Evolutionary conservation across 2,888 invertebrate genomes (phyloP), one percentile per base, ranked within the genome.

Genomic region (Pandemis corylana): DNA sequence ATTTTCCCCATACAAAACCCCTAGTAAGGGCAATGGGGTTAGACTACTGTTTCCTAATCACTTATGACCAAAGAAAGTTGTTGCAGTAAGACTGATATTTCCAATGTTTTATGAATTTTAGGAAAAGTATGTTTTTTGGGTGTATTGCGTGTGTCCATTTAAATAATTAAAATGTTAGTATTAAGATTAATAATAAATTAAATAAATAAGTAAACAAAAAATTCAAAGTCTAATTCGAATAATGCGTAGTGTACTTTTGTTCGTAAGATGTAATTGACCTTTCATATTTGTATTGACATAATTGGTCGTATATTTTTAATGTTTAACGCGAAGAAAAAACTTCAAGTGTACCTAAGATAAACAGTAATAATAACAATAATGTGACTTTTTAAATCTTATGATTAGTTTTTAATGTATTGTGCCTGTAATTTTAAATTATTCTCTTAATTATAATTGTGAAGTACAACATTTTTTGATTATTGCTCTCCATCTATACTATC

Each of bases 1-100:
- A 61, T 89, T 81, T 76, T 89, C 92, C 0, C 91, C 91, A 0
- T 91, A 90, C 70, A 89, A 90, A 81, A 88, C 84, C 72, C 86
- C 89, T 0, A 78, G 56, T 3, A 87, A 87, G 65, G 56, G 49
- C 9, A 84, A 83, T 61, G 89, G 89, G n/a, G 87, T 92, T 2
- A 83, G 90, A 68, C 81, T 93, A 9, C 66, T 92, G n/a, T 93
- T 93, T 81, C 90, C 91, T 15, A 72, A 81, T 62, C 78, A 85
- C 13, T 62, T 67, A 63, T 70, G 65, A 74, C 42, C 62, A n/a
- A 42, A 41, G 7, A 36, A 36, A 36, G 4, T 36, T 61, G 12
- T 13, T n/a, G 20, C 9, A 42, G 41, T 62, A 62, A 62, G 62
- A 42, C 42, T 62, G 62, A 13, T 42, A 7, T 62, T 62, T 62